A percentile compares a stretch with the other conserved stretches of the same genome.
Evolutionary conservation across 2,888 invertebrate genomes (phyloP).

Genomic region (Epirrita christyi): DNA sequence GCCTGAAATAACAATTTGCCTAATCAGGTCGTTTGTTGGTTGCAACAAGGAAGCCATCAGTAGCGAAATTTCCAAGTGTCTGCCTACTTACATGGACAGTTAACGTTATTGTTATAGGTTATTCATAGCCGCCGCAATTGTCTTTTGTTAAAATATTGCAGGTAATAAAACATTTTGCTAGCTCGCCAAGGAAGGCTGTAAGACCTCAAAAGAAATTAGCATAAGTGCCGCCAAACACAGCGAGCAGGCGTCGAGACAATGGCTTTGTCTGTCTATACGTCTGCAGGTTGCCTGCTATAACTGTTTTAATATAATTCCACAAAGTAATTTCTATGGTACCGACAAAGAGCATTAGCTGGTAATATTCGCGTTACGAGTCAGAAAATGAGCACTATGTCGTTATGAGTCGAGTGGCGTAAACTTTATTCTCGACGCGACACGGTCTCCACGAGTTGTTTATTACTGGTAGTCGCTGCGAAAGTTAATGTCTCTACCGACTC

Average conservation of each 20-base stretch:
- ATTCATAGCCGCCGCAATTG: constrained; percentile 45
- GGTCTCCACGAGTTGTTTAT: constrained; percentile 40
- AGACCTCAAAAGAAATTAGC: constrained; percentile 80
- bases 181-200: constrained; percentile 63
- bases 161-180: constrained; percentile 65
- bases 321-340: constrained; percentile 60
- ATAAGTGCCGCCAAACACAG: constrained; percentile 76
- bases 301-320: constrained; percentile 63
- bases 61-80: constrained; percentile 19
- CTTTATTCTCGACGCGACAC: constrained; percentile 39
- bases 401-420: constrained; percentile 46
- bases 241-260: constrained; percentile 67
- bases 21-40: background rate
- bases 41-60: constrained; percentile 6
- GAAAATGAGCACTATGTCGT: constrained; percentile 44
- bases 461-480: constrained; percentile 42
- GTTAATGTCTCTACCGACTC: constrained; percentile 37
- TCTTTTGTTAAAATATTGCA: constrained; percentile 59
- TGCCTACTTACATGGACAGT: constrained; percentile 14
- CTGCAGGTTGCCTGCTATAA: constrained; percentile 66
- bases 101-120: constrained; percentile 38
- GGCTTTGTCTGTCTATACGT: constrained; percentile 77
- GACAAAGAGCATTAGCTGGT: constrained; percentile 51
- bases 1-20: background rate
- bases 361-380: constrained; percentile 45